Conservation (phyloP, 2,797 vertebrate species). For the Ficedula albicollis region DNA sequence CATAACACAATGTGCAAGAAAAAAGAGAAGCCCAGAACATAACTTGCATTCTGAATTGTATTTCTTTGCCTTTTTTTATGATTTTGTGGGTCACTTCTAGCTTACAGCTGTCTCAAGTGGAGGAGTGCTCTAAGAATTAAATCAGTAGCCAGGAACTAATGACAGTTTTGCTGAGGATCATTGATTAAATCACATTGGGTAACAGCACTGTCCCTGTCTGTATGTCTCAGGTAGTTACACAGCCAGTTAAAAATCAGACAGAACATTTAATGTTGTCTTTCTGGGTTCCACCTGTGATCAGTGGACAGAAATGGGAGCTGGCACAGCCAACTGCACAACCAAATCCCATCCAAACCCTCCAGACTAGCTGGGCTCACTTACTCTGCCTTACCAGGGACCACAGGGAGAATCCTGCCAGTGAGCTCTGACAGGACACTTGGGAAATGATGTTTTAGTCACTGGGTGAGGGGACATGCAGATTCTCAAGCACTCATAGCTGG, state of each 20-base stretch:
- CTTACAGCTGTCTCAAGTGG: neutral
- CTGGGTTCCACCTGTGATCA: neutral
- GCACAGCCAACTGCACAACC: neutral
- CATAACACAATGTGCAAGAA: slow-evolving; percentile 3
- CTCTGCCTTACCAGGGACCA: neutral
- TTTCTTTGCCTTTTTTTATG: neutral
- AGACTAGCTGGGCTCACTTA: neutral
- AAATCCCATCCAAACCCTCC: neutral
- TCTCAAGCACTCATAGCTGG: neutral
- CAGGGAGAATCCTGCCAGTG: neutral
- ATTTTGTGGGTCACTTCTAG: neutral
- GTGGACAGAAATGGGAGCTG: neutral
- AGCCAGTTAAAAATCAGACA: neutral
- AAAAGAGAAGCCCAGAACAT: neutral
- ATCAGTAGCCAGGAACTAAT: neutral
- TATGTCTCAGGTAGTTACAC: neutral
- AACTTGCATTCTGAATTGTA: neutral
- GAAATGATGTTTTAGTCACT: neutral
- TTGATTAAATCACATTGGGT: neutral
- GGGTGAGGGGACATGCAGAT: neutral
- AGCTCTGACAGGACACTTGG: neutral
- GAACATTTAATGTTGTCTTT: neutral
- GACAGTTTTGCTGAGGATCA: neutral
- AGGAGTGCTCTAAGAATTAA: neutral
- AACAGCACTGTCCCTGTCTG: neutral